Percentiles rank a stretch among this genome's conserved stretches.
phyloP scores from a whole-genome alignment of 2,888 invertebrate species.

The Agrilus biguttatus region DNA sequence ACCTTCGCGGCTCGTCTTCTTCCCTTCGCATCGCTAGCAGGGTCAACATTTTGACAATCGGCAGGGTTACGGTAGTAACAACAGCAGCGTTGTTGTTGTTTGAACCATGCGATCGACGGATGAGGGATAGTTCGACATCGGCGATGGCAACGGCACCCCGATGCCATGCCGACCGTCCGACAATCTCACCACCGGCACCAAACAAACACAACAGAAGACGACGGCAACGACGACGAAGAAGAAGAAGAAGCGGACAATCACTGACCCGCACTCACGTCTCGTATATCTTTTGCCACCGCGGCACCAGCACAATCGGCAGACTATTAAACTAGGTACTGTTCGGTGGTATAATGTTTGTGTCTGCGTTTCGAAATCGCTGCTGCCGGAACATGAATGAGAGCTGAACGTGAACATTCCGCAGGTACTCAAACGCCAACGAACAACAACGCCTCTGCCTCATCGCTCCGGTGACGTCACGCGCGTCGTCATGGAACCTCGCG shows the following conservation, averaged over 20 bases:
- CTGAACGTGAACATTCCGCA: conserved; percentile 20
- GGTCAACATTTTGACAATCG: conserved; percentile 28
- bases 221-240: too few relatives aligned
- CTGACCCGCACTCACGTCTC: too few relatives aligned
- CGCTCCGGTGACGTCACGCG: conserved; percentile 22
- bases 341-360: neutral
- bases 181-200: conserved; percentile 19
- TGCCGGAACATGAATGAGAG: conserved; percentile 19
- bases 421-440: conserved; percentile 21
- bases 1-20: conserved; percentile 39
- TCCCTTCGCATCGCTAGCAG: conserved; percentile 60
- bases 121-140: conserved; percentile 27
- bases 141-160: conserved; percentile 37
- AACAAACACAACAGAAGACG: neutral
- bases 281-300: conserved; percentile 2
- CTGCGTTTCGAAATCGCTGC: too few relatives aligned
- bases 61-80: conserved; percentile 14
- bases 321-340: neutral
- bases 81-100: too few relatives aligned
- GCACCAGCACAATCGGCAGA: conserved; percentile 11
- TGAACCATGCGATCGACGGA: too few relatives aligned
- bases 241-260: too few relatives aligned
- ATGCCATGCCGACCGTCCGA: conserved; percentile 30
- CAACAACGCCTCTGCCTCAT: conserved; percentile 22
- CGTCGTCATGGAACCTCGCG: conserved; percentile 25